Conservation (phyloP, 2,113 vertebrate genomes). For the Anthoscopus minutus region DNA sequence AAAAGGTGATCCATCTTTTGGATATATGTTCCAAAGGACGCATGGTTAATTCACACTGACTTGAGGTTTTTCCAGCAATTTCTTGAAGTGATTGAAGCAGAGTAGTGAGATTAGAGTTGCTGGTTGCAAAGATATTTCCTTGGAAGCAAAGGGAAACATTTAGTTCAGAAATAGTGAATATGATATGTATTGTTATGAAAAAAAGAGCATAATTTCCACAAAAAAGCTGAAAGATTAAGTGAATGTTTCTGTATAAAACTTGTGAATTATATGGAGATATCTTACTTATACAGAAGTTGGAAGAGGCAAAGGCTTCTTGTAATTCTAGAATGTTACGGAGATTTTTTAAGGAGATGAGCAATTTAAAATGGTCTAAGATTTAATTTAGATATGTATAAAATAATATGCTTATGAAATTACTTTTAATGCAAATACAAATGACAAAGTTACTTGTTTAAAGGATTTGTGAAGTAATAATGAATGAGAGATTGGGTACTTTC, state of each 20-base stretch:
- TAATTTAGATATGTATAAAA: conserved; percentile 70
- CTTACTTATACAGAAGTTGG: background rate
- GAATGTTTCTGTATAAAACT: background rate
- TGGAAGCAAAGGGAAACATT: background rate
- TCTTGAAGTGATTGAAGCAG: background rate
- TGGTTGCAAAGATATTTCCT: background rate
- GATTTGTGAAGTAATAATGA: background rate
- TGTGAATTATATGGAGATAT: background rate
- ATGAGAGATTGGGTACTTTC: background rate
- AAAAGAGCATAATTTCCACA: background rate
- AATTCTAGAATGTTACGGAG: background rate
- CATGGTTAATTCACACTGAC: background rate
- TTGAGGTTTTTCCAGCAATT: background rate
- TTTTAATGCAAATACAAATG: background rate
- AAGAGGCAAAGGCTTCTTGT: background rate
- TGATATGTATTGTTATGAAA: background rate
- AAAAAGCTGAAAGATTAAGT: background rate
- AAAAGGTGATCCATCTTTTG: background rate
- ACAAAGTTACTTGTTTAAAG: background rate
- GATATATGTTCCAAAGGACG: background rate
- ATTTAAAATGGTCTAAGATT: conserved; percentile 33
- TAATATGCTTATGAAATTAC: background rate
- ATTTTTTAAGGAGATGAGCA: conserved; percentile 22
- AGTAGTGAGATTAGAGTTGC: background rate
- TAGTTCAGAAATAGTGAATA: background rate